Evolutionary conservation across 2,888 invertebrate genomes (phyloP), one percentile per base, ranked within the genome.

Genomic region (Mactromeris polynyma): DNA sequence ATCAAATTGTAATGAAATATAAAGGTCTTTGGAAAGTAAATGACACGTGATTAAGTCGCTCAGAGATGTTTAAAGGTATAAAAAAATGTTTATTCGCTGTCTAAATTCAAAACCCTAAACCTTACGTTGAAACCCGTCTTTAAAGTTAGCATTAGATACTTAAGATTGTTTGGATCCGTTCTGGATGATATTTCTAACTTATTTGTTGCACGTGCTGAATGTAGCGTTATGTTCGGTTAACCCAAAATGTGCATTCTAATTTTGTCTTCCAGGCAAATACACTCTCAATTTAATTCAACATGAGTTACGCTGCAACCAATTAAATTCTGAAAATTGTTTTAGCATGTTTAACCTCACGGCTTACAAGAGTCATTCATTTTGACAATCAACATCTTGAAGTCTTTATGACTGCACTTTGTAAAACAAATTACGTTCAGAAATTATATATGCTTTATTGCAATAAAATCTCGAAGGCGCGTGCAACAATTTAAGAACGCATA

Each of bases 1-100:
- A 90, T 90, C 86, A 86, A 90, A 86, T 88, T 78, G 64, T 84
- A 86, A 90, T 79, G 81, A 86, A 79, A 42, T 51, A 33, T 80
- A 84, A 54, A 84, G 36, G 42, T 78, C 36, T 77, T 78, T 51
- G 51, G 36, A 46, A 64, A 86, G 69, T 81, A 83, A 89, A 89
- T 89, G 85, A 81, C 58, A 83, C 80, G 86, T 82, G 80, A 86
- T 85, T 85, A 78, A 83, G 54, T 78, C 54, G 46, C 83, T 69
- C 36, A 33, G 40, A 80, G 79, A 85, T 80, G 36, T 58, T 73
- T 73, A 73, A 73, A 73, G 33, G 26, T 36, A 17, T 33, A 19
- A 73, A 73, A 33, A 73, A 73, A 73, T 73, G 31, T 33, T 19
- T 19, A 33, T 17, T 73, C 73, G 36, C 33, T 33, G 31, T 73